These are phyloP conservation scores for Calameuta pallipes DNA, from an alignment of 2,888 invertebrate genomes.

Conservation along the genomic window DNA sequence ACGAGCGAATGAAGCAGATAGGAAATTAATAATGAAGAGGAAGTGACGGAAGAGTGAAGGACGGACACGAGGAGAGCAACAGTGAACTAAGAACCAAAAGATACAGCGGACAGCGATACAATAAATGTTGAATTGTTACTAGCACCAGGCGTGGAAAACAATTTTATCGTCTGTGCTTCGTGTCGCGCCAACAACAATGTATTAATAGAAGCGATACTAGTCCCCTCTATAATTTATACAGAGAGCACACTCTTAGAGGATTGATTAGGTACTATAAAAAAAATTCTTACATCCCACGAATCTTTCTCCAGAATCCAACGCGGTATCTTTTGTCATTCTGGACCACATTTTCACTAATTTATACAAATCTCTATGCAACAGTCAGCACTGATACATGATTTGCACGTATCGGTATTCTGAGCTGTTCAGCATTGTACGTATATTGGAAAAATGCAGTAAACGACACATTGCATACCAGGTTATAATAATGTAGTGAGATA, in stretches of 20 bases:
- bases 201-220: conserved; percentile 18
- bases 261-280: neutral
- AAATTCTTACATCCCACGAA: neutral
- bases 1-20: neutral
- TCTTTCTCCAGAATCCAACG: neutral
- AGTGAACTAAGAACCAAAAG: neutral
- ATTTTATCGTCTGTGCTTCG: conserved; percentile 8
- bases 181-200: conserved; percentile 2
- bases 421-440: neutral
- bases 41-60: neutral
- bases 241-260: neutral
- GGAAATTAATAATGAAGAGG: neutral
- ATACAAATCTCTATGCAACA: neutral
- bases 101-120: conserved; percentile 5
- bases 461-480: neutral
- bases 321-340: neutral
- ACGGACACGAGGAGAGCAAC: neutral
- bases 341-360: neutral
- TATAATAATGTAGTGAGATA: neutral
- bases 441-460: neutral
- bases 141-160: conserved; percentile 7
- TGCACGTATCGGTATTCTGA: neutral
- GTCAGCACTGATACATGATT: neutral
- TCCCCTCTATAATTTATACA: conserved; percentile 12
- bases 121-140: neutral